Base-by-base conservation (phyloP, 2,888 invertebrate genomes). In the Notocelia uddmanniana region DNA sequence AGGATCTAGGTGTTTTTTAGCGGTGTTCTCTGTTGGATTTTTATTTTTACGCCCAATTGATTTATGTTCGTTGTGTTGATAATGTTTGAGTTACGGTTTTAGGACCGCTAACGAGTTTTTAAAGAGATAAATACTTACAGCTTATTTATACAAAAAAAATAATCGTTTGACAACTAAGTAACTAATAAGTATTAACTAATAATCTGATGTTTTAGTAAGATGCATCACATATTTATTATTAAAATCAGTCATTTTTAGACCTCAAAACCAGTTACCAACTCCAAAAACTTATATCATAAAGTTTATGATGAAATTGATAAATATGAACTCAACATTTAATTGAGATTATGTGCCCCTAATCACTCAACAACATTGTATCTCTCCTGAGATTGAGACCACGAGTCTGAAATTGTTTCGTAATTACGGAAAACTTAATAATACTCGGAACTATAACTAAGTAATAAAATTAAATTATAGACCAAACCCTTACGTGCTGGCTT, bases 1-100 rank as follows among this genome's bases (percentile, higher is more conserved):
- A 76, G 78, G 67, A 69, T 76, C 75, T 54, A 74, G 64, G 58
- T 63, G 68, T 76, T 78, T 78, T 79, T 74, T 72, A 67, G 69
- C 71, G 48, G 54, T 73, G 69, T 69, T 62, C 57, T 57, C 50
- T 52, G 63, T 68, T 57, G 55, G 60, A 34, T 64, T 68, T 58
- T 54, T 55, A 69, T 52, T 71, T 66, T 48, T 60, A 15, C 9
- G 34, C 3, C 15, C 13, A 37, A 50, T 63, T 72, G 52, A 64
- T 73, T 69, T 68, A 62, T 69, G 62, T 41, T 54, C 37, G n/a
- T 23, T 37, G 26, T 37, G 50, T 19, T 54, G 34, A 37, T 37
- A 62, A 26, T n/a, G 48, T 62, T 64, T 63, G 52, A 63, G 15
- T 63, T 52, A 52, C 10, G 52, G 10, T 19, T 63, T 64, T 64